Evolutionary conservation across 2,797 vertebrate species (phyloP), one percentile per base, ranked within the genome.

Genomic region (Alosa sapidissima): DNA sequence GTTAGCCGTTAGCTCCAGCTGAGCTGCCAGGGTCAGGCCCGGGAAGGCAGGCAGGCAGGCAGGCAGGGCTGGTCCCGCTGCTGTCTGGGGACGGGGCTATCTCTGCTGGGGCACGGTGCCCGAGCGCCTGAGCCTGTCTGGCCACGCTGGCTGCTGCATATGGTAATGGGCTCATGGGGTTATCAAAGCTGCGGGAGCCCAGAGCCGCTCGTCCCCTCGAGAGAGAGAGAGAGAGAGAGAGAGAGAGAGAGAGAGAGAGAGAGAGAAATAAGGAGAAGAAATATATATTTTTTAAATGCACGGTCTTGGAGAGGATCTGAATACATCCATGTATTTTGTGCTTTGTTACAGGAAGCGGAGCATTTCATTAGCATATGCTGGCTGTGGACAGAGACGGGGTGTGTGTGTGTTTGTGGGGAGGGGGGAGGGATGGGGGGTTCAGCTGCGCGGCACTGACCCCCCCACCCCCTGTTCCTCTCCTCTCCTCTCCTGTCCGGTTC

Each of bases 351-450:
- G 90, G 90, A 88, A 87, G 91, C 85, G 87, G 91, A 92, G 91
- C 84, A 88, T 93, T 92, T 93, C 90, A 94, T 95, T 94, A 94
- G 91, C 93, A 94, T 93, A 92, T 88, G 93, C 92, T 90, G 89
- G 84, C 86, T 87, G 86, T 68, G 82, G 88, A 84, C 88, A 88
- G 16, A 78, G 72, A 47, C 1, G 28, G 28, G 28, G 28, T 28
- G 28, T 28, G 28, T 28, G 28, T 28, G 28, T 28, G 28, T 28
- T 28, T 28, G 28, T 28, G 28, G 82, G 33, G 16, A 1, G 81
- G 84, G 81, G 87, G 85, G 90, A n/a, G n/a, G n/a, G n/a, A n/a
- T n/a, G 87, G 92, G 72, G 45, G 65, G 85, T 86, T 91, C 90
- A 91, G 91, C 90, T 87, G 87, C 88, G 41, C 41, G 41, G 72